A percentile compares a stretch with the other conserved stretches of the same genome.
Conservation (phyloP, 2,113 vertebrate genomes). For the Rhinolophus ferrumequinum region DNA sequence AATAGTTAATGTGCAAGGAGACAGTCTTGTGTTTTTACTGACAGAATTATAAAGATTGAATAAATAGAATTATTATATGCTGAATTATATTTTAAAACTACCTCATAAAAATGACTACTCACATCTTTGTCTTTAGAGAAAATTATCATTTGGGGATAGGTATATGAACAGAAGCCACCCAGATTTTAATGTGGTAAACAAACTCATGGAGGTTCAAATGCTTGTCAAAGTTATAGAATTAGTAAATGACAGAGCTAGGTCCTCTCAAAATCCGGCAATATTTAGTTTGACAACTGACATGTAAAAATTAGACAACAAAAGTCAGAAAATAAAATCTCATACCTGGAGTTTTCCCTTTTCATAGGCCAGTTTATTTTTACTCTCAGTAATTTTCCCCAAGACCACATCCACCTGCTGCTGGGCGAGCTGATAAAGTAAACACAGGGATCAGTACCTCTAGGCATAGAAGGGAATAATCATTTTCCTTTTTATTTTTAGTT, state of each 20-base stretch:
- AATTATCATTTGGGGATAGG: background rate
- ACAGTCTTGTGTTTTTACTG: background rate
- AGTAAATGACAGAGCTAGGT: background rate
- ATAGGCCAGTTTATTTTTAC: slow-evolving; percentile 85
- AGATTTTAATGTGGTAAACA: background rate
- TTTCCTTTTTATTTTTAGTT: background rate
- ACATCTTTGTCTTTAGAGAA: background rate
- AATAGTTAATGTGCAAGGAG: background rate
- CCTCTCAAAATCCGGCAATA: slow-evolving; percentile 12
- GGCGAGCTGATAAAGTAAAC: slow-evolving; percentile 72
- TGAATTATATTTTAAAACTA: slow-evolving; percentile 31
- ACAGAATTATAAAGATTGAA: slow-evolving; percentile 5
- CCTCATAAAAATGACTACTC: background rate
- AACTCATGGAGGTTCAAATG: background rate
- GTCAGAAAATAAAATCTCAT: slow-evolving; percentile 44
- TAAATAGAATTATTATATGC: background rate
- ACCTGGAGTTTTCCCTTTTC: slow-evolving; percentile 86
- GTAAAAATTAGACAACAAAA: slow-evolving; percentile 41
- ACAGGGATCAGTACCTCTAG: background rate
- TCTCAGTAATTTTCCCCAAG: slow-evolving; percentile 83
- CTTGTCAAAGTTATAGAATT: background rate
- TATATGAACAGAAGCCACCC: background rate
- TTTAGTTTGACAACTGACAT: background rate
- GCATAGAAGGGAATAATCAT: background rate
- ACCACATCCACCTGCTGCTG: slow-evolving; percentile 82